Base-by-base conservation (phyloP, 2,888 invertebrate genomes). In the Megamerina dolium region DNA sequence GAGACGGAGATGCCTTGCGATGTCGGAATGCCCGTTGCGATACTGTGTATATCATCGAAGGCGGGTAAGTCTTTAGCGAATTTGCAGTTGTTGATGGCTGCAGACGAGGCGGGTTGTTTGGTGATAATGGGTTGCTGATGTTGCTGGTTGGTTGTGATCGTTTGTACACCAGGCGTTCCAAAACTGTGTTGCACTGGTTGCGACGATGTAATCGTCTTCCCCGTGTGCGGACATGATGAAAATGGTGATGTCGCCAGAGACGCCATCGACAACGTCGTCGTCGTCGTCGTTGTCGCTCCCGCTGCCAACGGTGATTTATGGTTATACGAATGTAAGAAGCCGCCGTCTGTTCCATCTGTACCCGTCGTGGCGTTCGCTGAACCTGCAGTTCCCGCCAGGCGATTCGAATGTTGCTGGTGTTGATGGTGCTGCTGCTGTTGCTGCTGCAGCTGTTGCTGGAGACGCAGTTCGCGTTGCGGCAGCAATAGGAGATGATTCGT, bases 401-500 rank as follows among this genome's bases (percentile, higher is more conserved):
- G 62, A 43, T 54, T 59, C 20, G 59, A 59, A 43, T 56, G 60
- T 20, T 58, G 59, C 49, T 58, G 61, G 27, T 51, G 49, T 33
- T 48, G 49, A 32, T 39, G 39, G 12, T 31, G 39, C 10, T 31
- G 41, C 41, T 56, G 58, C 32, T 57, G 59, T 27, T 52, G 56
- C 8, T 58, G 61, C 8, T 58, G 59, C 2, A 50, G 59, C 57
- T 76, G 76, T 66, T 75, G 76, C 68, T 76, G 76, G 68, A 76
- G 77, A 31, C 73, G 53, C 32, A 51, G 38, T 61, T 76, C 75
- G 68, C 76, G 76, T 68, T 77, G 77, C 64, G 77, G 78, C 56
- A 74, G 63, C 56, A 68, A 59, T 70, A 79, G 74, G 60, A 77
- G 72, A 49, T 69, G 69, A 64, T 74, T 75, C 57, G 68, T 66